Conservation (phyloP, 2,888 invertebrate species). For the Leptopilina drosophilae region DNA sequence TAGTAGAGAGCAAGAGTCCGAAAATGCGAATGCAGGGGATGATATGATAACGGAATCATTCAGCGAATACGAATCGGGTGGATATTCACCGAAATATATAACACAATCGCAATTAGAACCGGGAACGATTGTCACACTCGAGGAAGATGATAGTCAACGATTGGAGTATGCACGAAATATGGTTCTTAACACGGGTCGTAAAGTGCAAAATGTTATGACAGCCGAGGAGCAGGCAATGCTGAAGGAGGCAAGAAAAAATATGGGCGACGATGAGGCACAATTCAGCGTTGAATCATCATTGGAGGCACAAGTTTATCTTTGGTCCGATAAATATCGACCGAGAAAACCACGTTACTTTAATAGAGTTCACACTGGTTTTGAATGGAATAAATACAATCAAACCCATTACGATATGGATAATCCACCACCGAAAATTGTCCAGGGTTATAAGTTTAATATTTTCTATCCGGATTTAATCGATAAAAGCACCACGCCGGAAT, state of each 20-base stretch:
- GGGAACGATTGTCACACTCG: conserved; percentile 87
- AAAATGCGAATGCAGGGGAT: conserved; percentile 73
- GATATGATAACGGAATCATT: conserved; percentile 80
- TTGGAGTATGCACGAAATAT: conserved; percentile 86
- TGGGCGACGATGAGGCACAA: conserved; percentile 91
- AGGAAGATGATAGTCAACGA: conserved; percentile 86
- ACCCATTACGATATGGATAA: conserved; percentile 99
- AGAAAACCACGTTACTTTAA: conserved; percentile 99
- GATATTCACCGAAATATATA: conserved; percentile 90
- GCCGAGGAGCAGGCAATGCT: conserved; percentile 83
- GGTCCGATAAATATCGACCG: conserved; percentile 99
- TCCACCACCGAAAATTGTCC: conserved; percentile 99
- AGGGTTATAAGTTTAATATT: conserved; percentile 99
- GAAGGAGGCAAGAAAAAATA: conserved; percentile 89
- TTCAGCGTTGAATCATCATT: conserved; percentile 94
- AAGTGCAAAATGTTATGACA: conserved; percentile 79
- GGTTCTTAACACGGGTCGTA: conserved; percentile 81
- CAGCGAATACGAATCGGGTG: conserved; percentile 86
- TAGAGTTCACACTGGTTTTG: conserved; percentile 96
- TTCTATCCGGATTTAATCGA: conserved; percentile 99
- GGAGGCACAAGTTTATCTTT: conserved; percentile 91
- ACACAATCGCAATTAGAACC: conserved; percentile 82
- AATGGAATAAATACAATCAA: conserved; percentile 99
- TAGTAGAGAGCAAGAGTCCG: conserved; percentile 47
- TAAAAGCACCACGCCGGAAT: conserved; percentile 93